Percentiles rank a stretch among this genome's conserved stretches.
Evolutionary conservation across 2,113 vertebrate genomes (phyloP).

Genomic region (Ranitomeya variabilis): DNA sequence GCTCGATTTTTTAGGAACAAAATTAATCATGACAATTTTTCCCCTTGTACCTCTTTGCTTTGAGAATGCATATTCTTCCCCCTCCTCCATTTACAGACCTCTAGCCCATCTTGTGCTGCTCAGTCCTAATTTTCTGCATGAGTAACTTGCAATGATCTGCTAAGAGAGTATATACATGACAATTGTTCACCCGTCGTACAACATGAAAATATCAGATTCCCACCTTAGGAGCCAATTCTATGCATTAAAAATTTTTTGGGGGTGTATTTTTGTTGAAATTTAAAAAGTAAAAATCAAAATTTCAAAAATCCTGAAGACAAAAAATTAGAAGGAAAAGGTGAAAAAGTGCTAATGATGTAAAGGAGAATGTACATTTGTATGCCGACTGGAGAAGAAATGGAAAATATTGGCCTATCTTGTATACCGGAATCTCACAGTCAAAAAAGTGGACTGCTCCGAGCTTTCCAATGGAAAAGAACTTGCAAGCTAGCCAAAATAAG

Average conservation of each 20-base stretch:
- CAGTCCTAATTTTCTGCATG: conserved; percentile 41
- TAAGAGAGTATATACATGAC: neutral
- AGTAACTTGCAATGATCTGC: conserved; percentile 6
- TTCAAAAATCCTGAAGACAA: neutral
- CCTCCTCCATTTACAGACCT: neutral
- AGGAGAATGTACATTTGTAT: neutral
- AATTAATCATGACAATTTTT: neutral
- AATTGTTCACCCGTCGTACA: neutral
- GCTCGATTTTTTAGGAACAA: neutral
- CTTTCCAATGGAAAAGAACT: conserved; percentile 13
- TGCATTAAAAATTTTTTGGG: conserved; percentile 5
- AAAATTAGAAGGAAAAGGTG: neutral
- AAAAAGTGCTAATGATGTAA: neutral
- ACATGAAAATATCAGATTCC: neutral
- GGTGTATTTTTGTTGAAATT: neutral
- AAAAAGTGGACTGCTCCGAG: neutral
- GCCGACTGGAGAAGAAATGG: neutral
- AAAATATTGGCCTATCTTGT: neutral
- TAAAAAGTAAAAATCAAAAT: neutral
- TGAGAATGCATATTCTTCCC: neutral
- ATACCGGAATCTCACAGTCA: conserved; percentile 10
- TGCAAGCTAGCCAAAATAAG: conserved; percentile 21
- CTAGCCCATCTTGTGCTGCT: neutral
- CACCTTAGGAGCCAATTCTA: conserved; percentile 1
- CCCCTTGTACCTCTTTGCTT: neutral